phyloP scores from a whole-genome alignment of 2,113 vertebrate species.

The Hippocampus barbouri region DNA sequence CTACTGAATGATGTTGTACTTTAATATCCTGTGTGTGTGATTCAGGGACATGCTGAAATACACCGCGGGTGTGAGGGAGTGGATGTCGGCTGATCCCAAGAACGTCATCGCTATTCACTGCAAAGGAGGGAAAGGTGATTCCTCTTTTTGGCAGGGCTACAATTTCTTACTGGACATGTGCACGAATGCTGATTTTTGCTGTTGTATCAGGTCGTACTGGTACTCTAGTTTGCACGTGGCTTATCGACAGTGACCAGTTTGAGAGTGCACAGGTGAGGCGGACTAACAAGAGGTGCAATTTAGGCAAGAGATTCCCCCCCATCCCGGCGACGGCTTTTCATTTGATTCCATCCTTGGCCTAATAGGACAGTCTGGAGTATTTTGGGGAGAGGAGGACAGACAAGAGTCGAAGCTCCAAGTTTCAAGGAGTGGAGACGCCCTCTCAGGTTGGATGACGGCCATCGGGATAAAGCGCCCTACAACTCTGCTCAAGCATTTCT shows the following conservation, averaged over 20 bases:
- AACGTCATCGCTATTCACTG: slow-evolving; percentile 91
- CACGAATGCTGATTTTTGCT: neutral
- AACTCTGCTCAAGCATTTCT: too few species aligned
- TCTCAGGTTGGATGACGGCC: slow-evolving; percentile 78
- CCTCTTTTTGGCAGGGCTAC: neutral
- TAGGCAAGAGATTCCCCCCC: too few species aligned
- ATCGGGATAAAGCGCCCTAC: neutral
- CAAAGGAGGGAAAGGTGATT: slow-evolving; percentile 92
- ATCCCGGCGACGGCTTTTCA: neutral
- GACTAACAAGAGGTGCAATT: neutral
- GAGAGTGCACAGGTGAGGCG: slow-evolving; percentile 82
- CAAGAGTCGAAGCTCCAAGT: slow-evolving; percentile 84
- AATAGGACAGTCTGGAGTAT: slow-evolving; percentile 83
- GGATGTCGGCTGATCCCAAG: slow-evolving; percentile 80
- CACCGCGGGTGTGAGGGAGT: slow-evolving; percentile 78
- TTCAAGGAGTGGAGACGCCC: slow-evolving; percentile 94
- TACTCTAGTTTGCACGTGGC: slow-evolving; percentile 87
- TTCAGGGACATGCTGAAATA: slow-evolving; percentile 87
- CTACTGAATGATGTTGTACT: neutral
- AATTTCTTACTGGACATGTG: neutral
- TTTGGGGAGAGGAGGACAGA: slow-evolving; percentile 92
- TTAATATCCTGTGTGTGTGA: slow-evolving; percentile 1
- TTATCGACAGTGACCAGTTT: slow-evolving; percentile 85
- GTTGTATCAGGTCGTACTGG: slow-evolving; percentile 84
- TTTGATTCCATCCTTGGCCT: neutral